These are phyloP conservation scores for Delichon dasypus DNA, from an alignment of 2,797 vertebrate genomes.

Conservation along the genomic window DNA sequence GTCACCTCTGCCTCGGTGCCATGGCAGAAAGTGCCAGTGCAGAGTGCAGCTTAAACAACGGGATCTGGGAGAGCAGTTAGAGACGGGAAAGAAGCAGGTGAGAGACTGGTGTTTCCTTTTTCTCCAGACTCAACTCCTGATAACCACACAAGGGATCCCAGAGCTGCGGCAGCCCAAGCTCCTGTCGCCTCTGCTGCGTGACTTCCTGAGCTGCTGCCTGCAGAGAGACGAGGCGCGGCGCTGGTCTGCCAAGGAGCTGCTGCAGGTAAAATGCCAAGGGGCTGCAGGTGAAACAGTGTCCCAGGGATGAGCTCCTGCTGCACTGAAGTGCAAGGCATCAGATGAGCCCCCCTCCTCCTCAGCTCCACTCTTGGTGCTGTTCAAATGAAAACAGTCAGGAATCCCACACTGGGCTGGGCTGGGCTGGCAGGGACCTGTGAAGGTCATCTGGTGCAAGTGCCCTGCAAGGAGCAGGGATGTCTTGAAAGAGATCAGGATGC, in stretches of 20 bases:
- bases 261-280: conserved; percentile 56
- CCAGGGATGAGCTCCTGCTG: background rate
- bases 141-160: conserved; percentile 85
- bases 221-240: conserved; percentile 76
- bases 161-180: conserved; percentile 86
- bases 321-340: background rate
- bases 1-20: no score
- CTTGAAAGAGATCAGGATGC: background rate
- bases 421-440: background rate
- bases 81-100: background rate
- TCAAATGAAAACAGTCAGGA: no score
- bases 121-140: conserved; percentile 79
- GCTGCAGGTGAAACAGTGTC: background rate
- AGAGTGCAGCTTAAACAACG: no score
- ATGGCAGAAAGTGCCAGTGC: no score
- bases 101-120: background rate
- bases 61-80: background rate
- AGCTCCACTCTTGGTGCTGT: no score
- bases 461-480: background rate
- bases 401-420: no score
- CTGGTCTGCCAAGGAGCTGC: conserved; percentile 70
- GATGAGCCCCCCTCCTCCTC: background rate
- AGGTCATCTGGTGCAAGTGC: background rate
- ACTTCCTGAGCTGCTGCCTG: conserved; percentile 47
- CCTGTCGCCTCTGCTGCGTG: conserved; percentile 82